Base-by-base conservation (phyloP, 1,140 invertebrate species). In the Chironomus tepperi region DNA sequence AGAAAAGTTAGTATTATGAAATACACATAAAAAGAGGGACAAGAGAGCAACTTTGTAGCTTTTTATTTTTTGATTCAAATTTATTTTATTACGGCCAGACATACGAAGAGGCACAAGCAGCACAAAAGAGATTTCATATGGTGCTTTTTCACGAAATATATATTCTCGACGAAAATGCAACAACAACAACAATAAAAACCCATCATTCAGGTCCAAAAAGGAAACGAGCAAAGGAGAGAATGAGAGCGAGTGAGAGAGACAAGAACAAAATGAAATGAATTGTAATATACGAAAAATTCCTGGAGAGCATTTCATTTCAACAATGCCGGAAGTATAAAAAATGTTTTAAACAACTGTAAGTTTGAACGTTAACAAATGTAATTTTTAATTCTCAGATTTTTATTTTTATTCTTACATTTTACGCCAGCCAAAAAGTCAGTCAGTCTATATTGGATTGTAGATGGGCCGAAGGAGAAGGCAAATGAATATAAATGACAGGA, bases 291-390 rank as follows among this genome's bases (percentile, higher is more conserved):
- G n/a, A 9, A 70, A 70, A 70, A 70, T 18, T 21, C 65, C 65
- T 70, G 65, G 8, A 21, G 65, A 70, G 65, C 65, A 70, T 70
- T 70, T 34, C 24, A 34, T 34, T 34, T 19, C 65, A 70, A 70
- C 47, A 70, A 70, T 70, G 65, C 65, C 65, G 65, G 65, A 70
- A 70, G 16, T 70, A 70, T 70, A 70, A 70, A 70, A 70, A 18
- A 21, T 70, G 12, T 57, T n/a, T 70, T 19, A 19, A 70, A 70
- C 16, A 70, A 70, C 65, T 70, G 65, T 70, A 70, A 70, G 47
- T 57, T 57, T 57, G 47, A 57, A 57, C 47, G 12, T 57, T 12
- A 57, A 57, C 12, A 57, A 57, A 47, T 47, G 43, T 47, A 47
- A 57, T 57, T 57, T 34, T 57, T 57, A n/a, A 57, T 57, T 57